These are phyloP conservation scores for Macroglossus sobrinus DNA, from an alignment of 2,113 vertebrate species.

Conservation along the genomic window DNA sequence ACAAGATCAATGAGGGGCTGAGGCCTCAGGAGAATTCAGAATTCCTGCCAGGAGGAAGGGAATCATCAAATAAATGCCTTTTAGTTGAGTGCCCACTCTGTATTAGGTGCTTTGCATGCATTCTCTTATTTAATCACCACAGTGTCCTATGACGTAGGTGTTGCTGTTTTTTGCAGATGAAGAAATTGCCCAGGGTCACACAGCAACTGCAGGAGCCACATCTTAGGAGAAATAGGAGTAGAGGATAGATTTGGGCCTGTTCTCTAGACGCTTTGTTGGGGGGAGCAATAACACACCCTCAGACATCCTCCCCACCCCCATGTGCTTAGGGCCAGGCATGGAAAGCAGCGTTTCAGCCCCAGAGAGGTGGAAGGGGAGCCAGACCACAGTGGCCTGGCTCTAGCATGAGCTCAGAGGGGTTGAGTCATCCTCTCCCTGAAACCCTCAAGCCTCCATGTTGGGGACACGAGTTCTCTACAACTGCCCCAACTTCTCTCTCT, in stretches of 20 bases:
- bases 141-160: neutral
- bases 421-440: neutral
- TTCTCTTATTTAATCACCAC: neutral
- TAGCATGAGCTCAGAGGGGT: neutral
- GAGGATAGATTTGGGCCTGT: neutral
- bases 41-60: neutral
- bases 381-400: neutral
- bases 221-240: neutral
- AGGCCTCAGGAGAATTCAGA: neutral
- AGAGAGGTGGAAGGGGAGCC: neutral
- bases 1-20: neutral
- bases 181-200: neutral
- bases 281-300: neutral
- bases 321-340: neutral
- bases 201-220: neutral
- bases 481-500: neutral
- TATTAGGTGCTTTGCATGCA: neutral
- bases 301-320: neutral
- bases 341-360: neutral
- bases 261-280: neutral
- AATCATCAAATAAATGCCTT: rapidly evolving
- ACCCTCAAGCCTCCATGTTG: neutral
- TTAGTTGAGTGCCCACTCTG: too few species aligned
- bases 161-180: neutral
- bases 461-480: neutral